Evolutionary conservation across 2,888 invertebrate species (phyloP).

Genomic region (Iselma pallidipennis): DNA sequence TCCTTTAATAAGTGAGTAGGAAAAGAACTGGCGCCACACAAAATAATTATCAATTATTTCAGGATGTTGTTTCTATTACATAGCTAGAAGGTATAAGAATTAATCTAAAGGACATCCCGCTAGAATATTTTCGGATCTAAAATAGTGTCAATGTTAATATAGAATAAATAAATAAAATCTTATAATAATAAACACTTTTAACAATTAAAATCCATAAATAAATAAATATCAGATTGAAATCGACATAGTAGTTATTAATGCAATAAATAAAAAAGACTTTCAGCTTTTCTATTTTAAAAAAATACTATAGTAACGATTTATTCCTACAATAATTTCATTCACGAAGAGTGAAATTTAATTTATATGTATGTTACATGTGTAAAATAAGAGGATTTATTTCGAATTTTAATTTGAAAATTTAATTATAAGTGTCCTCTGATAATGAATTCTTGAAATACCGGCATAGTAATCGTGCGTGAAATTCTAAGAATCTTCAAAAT

Average conservation of each 20-base stretch:
- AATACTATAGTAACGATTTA: too few species aligned
- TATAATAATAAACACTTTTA: too few species aligned
- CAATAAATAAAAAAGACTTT: background rate
- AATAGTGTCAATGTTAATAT: background rate
- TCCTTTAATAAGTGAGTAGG: background rate
- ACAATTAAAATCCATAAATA: too few species aligned
- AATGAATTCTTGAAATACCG: background rate
- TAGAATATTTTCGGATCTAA: background rate
- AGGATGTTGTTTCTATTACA: background rate
- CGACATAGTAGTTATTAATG: background rate
- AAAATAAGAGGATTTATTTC: background rate
- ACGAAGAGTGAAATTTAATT: constrained; percentile 1
- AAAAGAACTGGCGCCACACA: background rate
- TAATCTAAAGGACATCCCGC: background rate
- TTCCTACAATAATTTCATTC: background rate
- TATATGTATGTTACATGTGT: background rate
- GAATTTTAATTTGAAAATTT: background rate
- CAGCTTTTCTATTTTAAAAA: background rate
- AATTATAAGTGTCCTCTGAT: background rate
- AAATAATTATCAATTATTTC: background rate
- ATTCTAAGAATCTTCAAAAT: too few species aligned
- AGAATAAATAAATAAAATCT: too few species aligned
- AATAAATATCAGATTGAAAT: background rate
- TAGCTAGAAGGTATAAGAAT: background rate
- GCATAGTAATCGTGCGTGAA: background rate